Base-by-base conservation (phyloP, 1,140 invertebrate species). In the Scaptodrosophila lebanonensis region DNA sequence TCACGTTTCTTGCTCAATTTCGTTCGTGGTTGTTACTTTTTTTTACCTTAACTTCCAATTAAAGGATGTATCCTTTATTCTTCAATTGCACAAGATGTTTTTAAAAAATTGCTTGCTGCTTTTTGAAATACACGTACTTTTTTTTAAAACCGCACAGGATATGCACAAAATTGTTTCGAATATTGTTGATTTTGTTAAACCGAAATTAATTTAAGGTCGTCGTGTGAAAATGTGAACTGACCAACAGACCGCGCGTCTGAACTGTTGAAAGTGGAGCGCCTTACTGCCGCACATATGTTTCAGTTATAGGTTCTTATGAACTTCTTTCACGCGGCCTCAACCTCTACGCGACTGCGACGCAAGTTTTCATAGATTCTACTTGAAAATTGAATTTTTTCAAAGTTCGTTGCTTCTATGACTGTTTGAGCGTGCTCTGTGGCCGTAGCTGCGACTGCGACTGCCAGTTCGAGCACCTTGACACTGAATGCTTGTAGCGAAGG, bases 391-490 rank as follows among this genome's bases (percentile, higher is more conserved):
- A 58, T 59, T 51, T 47, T 71, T 64, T 79, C 67, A 57, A 59
- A 82, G 68, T 79, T 77, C 68, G 73, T 82, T 79, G 73, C 69
- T 79, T 82, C 64, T 79, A 60, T 73, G 50, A 60, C 51, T 72
- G 53, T 59, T 53, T 66, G 62, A 65, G 22, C 8, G 22, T 25
- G 22, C 22, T 25, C 3, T 3, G 8, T 4, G 22, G 22, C n/a
- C n/a, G 44, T 60, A 47, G 63, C 68, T 45, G 66, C 33, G 63
- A 27, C 51, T 66, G 42, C 62, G 69, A 75, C 73, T 77, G 75
- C 75, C 73, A 82, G 75, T 82, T 79, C 60, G 73, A 77, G 73
- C 73, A 77, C 73, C 73, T 77, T 79, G 73, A 79, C 73, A 79
- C 75, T 79, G 73, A 77, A 77, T 77, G 73, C 30, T 73, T 29